phyloP scores from a whole-genome alignment of 1,140 invertebrate species.

The Ceratina calcarata region DNA sequence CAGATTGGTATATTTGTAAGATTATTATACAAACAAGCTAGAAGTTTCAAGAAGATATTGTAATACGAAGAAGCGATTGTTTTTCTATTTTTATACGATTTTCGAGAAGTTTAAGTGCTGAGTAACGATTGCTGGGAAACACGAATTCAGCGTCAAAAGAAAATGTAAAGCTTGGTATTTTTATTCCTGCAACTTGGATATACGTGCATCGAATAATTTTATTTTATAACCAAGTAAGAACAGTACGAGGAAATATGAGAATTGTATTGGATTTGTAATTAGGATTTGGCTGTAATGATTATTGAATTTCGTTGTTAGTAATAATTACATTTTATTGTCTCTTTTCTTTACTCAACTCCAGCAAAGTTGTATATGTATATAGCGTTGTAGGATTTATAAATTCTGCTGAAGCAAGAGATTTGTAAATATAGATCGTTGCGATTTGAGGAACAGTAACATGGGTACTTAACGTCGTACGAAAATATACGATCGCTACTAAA shows the following conservation, averaged over 20 bases:
- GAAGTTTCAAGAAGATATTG: too few species aligned
- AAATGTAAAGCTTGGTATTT: background rate
- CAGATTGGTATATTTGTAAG: too few species aligned
- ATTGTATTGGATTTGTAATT: too few species aligned
- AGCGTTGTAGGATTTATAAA: too few species aligned
- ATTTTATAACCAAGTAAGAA: too few species aligned
- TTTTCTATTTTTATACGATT: background rate
- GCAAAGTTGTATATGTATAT: too few species aligned
- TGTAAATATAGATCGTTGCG: background rate
- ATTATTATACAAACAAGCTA: too few species aligned
- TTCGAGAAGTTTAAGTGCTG: background rate
- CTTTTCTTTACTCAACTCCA: too few species aligned
- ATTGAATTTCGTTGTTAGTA: too few species aligned
- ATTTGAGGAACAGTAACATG: background rate
- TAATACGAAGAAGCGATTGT: background rate
- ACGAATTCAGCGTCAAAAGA: background rate
- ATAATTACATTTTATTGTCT: too few species aligned
- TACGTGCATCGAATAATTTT: background rate
- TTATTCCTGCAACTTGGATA: background rate
- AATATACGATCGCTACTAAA: slow-evolving; percentile 6
- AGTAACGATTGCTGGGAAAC: background rate
- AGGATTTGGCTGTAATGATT: too few species aligned
- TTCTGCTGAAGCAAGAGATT: background rate
- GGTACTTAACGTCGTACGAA: slow-evolving; percentile 1
- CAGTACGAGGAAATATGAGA: too few species aligned